phyloP scores from a whole-genome alignment of 2,113 vertebrate genomes.

The Felis chaus region DNA sequence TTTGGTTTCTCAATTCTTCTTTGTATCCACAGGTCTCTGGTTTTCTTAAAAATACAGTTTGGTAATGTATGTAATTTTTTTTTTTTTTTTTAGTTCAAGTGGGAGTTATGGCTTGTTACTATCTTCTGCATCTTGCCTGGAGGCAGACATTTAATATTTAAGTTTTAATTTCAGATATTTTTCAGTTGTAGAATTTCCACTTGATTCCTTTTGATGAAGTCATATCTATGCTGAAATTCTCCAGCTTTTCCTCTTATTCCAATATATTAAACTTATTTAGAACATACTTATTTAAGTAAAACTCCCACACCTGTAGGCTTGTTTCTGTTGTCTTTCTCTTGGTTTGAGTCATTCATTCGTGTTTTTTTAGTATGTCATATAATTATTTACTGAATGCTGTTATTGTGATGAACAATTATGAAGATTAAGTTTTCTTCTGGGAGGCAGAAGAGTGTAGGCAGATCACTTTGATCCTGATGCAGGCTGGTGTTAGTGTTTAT shows the following conservation, averaged over 20 bases:
- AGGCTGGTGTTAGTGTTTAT: background rate
- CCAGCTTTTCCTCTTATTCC: background rate
- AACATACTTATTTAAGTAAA: background rate
- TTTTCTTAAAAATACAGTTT: background rate
- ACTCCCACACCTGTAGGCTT: background rate
- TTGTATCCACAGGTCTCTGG: background rate
- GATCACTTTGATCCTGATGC: background rate
- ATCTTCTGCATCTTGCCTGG: background rate
- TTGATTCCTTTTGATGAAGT: background rate
- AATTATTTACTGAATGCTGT: background rate
- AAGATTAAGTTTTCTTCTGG: background rate
- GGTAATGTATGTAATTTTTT: background rate
- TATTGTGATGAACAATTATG: background rate
- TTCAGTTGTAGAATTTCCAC: background rate
- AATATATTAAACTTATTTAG: background rate
- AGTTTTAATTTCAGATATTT: conserved; percentile 27
- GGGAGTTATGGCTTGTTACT: background rate
- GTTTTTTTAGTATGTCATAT: background rate
- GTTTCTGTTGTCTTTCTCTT: background rate
- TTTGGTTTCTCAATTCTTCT: background rate
- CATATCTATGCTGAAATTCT: background rate
- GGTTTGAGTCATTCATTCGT: background rate
- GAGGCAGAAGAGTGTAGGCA: background rate
- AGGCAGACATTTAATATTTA: background rate
- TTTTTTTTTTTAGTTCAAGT: background rate